phyloP scores from a whole-genome alignment of 2,797 vertebrate species.

The Triplophysa bombifrons region DNA sequence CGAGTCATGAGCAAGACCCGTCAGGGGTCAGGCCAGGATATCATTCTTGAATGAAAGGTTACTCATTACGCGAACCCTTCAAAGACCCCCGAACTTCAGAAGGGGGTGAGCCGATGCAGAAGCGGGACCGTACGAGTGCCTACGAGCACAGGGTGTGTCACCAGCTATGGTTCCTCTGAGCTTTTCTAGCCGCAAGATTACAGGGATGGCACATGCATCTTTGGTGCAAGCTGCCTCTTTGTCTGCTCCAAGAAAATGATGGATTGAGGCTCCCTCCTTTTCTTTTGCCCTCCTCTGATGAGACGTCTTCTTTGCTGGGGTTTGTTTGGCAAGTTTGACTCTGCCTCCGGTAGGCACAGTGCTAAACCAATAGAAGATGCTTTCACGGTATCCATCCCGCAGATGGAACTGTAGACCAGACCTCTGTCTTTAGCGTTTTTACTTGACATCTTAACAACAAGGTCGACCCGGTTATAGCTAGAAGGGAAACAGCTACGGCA shows the following conservation, averaged over 20 bases:
- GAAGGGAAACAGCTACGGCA: too few relatives aligned
- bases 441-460: not conserved
- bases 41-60: constrained; percentile 64
- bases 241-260: constrained; percentile 57
- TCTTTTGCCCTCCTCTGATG: constrained; percentile 48
- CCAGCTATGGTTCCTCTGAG: constrained; percentile 65
- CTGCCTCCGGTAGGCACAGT: not conserved
- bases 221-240: constrained; percentile 64
- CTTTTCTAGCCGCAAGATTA: constrained; percentile 71
- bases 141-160: constrained; percentile 71
- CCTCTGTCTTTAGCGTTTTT: not conserved
- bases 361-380: constrained; percentile 10
- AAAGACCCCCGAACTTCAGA: constrained; percentile 38
- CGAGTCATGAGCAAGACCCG: constrained; percentile 54
- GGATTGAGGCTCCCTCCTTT: constrained; percentile 61
- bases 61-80: constrained; percentile 42
- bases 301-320: constrained; percentile 18
- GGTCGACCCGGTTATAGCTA: too few relatives aligned
- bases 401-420: not conserved
- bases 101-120: constrained; percentile 34
- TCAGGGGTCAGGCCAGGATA: constrained; percentile 20
- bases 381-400: constrained; percentile 11
- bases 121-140: constrained; percentile 62
- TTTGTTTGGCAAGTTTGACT: constrained; percentile 30
- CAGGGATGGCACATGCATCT: constrained; percentile 61